Evolutionary conservation across 2,888 invertebrate genomes (phyloP).

Genomic region (Eristalis pertinax): DNA sequence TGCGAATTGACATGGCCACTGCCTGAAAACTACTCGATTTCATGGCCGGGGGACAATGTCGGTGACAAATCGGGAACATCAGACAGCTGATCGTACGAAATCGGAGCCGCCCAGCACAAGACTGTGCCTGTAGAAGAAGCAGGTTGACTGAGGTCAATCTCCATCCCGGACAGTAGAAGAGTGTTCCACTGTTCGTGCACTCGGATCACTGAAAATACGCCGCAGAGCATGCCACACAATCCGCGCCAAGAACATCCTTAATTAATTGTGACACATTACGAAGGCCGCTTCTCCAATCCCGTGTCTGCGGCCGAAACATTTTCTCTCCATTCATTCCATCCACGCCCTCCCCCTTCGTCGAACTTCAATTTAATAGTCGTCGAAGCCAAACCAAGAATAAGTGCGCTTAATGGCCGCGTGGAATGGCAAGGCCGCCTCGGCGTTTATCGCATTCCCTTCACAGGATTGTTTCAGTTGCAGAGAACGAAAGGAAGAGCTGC

Average conservation of each 20-base stretch:
- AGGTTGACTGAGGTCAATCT: no score
- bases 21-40: no score
- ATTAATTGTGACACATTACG: neutral
- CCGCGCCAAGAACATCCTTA: neutral
- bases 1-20: no score
- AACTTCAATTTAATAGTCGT: neutral
- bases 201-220: no score
- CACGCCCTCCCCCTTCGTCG: neutral
- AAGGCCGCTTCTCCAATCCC: neutral
- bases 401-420: neutral
- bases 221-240: neutral
- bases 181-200: no score
- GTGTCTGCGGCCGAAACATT: neutral
- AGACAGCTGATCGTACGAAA: no score
- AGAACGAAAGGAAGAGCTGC: neutral
- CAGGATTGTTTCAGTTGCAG: neutral
- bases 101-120: no score
- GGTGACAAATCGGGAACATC: no score
- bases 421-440: neutral
- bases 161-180: no score
- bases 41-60: no score
- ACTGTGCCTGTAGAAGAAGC: no score
- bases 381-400: neutral
- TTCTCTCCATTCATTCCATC: neutral
- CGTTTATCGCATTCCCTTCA: neutral